phyloP scores from a whole-genome alignment of 2,888 invertebrate genomes.

The Pristionchus entomophagus region DNA sequence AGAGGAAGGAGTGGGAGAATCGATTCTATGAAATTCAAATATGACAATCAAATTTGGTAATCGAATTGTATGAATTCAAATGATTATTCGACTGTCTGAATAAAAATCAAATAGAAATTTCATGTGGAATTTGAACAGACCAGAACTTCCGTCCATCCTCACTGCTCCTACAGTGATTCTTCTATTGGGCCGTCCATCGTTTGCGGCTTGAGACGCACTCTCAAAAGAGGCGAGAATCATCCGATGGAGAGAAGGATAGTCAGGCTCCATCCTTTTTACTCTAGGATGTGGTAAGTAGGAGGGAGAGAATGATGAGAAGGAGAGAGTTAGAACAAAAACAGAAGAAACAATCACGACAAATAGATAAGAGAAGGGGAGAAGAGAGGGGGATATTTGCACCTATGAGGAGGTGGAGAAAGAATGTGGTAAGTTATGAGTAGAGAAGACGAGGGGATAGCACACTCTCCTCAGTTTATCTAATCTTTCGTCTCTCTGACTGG shows the following conservation, averaged over 20 bases:
- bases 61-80: no score
- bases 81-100: no score
- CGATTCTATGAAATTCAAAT: neutral
- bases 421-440: neutral
- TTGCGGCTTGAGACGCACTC: constrained; percentile 36
- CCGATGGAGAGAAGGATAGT: constrained; percentile 22
- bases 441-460: no score
- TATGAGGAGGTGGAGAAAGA: constrained; percentile 13
- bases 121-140: no score
- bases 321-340: constrained; percentile 31
- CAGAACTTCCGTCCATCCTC: neutral
- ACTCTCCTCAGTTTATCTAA: no score
- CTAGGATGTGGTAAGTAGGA: neutral
- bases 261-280: constrained; percentile 30
- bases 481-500: no score
- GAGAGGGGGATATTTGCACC: constrained; percentile 1
- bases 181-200: constrained; percentile 1
- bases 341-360: constrained; percentile 36
- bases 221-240: constrained; percentile 38
- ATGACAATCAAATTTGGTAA: no score
- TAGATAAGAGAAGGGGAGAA: constrained; percentile 6
- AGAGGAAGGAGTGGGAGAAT: no score
- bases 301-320: constrained; percentile 22
- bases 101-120: no score
- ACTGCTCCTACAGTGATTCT: constrained; percentile 28